A percentile compares a stretch with the other conserved stretches of the same genome.
These are phyloP conservation scores for Brachystomella parvula DNA, from an alignment of 1,140 invertebrate genomes.

Conservation along the genomic window DNA sequence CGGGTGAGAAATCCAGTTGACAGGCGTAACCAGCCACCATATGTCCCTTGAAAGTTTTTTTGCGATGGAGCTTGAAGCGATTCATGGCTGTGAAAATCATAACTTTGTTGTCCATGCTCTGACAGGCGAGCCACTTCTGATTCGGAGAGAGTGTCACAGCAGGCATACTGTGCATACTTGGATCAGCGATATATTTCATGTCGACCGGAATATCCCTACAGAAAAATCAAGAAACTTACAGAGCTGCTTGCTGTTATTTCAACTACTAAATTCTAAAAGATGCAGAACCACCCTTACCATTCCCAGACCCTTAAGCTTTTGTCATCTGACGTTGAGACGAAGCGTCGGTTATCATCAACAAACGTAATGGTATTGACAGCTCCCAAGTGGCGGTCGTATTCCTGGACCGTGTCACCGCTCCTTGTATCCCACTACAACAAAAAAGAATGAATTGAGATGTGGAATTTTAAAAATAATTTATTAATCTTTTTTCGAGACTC, in stretches of 20 bases:
- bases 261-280: no score
- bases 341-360: slow-evolving; percentile 94
- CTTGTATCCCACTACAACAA: slow-evolving; percentile 81
- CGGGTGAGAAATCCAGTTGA: slow-evolving; percentile 92
- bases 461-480: slow-evolving; percentile 16
- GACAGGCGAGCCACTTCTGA: slow-evolving; percentile 97
- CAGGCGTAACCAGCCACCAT: slow-evolving; percentile 99
- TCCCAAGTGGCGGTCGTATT: slow-evolving; percentile 97
- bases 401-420: slow-evolving; percentile 91
- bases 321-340: slow-evolving; percentile 98
- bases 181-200: slow-evolving; percentile 99
- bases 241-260: slow-evolving; percentile 1
- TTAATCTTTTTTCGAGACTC: slow-evolving; percentile 46
- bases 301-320: slow-evolving; percentile 99
- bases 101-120: slow-evolving; percentile 99
- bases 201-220: slow-evolving; percentile 95
- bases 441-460: slow-evolving; percentile 21
- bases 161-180: slow-evolving; percentile 98
- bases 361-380: slow-evolving; percentile 99
- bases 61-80: slow-evolving; percentile 93
- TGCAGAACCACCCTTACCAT: slow-evolving; percentile 63
- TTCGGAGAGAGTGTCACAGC: slow-evolving; percentile 89
- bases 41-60: slow-evolving; percentile 96
- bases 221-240: slow-evolving; percentile 36
- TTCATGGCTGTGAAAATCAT: slow-evolving; percentile 96